Base-by-base conservation (phyloP, 2,888 invertebrate species). In the Uloborus plumipes region DNA sequence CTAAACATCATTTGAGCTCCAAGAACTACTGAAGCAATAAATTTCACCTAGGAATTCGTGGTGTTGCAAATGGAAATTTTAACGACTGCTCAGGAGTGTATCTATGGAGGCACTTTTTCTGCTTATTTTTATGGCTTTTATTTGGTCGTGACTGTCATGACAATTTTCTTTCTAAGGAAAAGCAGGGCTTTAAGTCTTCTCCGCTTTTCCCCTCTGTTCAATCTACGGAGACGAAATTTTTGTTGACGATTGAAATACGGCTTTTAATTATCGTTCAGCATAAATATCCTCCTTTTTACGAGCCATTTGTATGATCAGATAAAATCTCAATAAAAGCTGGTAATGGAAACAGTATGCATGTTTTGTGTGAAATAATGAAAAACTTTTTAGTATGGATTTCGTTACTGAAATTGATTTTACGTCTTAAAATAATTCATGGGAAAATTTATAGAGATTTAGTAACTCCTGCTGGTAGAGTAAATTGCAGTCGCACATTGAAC, bases 21-120 rank as follows among this genome's bases (percentile, higher is more conserved):
- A 53, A 18, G 18, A 53, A 22, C 61, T 14, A 26, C 2, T 26
- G 26, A 26, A 26, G 26, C 55, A 59, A 59, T 71, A 71, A 71
- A 71, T 71, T 39, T 61, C 61, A 49, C 50, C 22, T 47, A 47
- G 55, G 71, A 61, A 59, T 71, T 71, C 18, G 31, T 26, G 59
- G 31, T 50, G 61, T 47, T 71, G 71, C 18, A 50, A 59, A 71
- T 71, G 71, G 61, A 71, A 71, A 47, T 71, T 71, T 71, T 71
- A 71, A 71, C 71, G 71, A 71, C 71, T 71, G 14, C 20, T 26
- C 59, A 47, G n/a, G 69, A 39, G 71, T 49, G 61, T 50, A 59
- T 71, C 61, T 20, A 18, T 71, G 59, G 18, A 59, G 71, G 26
- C 47, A 64, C 61, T 61, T 71, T 71, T 47, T 58, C 18, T 18